Base-by-base conservation (phyloP, 2,888 invertebrate species). In the Lydus trimaculatus region DNA sequence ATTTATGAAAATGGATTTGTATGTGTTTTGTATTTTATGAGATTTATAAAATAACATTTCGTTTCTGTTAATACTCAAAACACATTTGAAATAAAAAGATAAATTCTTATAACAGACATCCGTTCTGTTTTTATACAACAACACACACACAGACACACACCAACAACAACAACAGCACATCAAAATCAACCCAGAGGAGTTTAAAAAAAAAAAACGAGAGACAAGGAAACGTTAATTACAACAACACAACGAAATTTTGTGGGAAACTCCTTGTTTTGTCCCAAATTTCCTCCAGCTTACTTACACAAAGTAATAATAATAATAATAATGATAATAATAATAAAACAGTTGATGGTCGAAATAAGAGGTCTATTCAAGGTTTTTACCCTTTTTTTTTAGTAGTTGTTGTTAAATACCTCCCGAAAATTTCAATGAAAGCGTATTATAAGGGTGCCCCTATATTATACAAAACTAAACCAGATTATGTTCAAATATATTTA, bases 11-110 rank as follows among this genome's bases (percentile, higher is more conserved):
- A 48, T 48, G 20, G 48, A 48, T 48, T n/a, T 17, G 17, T 43
- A 7, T 48, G 20, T 48, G 15, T 15, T 9, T 20, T 11, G 20
- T 20, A 48, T 48, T 20, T 48, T 48, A 20, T 48, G 13, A 11
- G 48, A 48, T 33, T 36, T 36, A 20, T 20, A 48, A 20, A 11
- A 48, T 48, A 20, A 48, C 20, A 67, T n/a, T 67, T 36, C 33
- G 70, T 70, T 70, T 67, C 70, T 70, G 70, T 72, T 72, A 71
- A 73, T 72, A 68, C 72, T 69, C 67, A 67, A 72, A 73, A 73
- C 73, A 73, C 71, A 73, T 73, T 72, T 61, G 67, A 72, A 73
- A 73, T 72, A 72, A 73, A 73, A 73, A 73, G 73, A 73, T 72
- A 70, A 73, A 70, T 68, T 65, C 72, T 48, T 66, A 65, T 69